phyloP scores from a whole-genome alignment of 2,888 invertebrate species.

The Drepana falcataria region DNA sequence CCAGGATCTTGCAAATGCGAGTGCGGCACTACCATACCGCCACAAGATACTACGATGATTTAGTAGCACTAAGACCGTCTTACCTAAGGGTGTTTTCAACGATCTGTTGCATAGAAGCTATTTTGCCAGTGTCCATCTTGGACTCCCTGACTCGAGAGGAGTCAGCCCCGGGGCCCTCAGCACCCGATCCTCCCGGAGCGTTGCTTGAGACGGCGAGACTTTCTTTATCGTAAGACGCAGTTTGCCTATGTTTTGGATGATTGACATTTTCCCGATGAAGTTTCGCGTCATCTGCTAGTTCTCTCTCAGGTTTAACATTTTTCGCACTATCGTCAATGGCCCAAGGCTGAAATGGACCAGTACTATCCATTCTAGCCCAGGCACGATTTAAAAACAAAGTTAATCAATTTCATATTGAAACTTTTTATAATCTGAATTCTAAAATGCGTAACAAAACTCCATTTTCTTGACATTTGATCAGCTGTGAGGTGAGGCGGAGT shows the following conservation, averaged over 20 bases:
- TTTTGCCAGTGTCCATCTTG: constrained; percentile 70
- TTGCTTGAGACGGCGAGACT: constrained; percentile 59
- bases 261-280: constrained; percentile 78
- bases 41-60: constrained; percentile 4
- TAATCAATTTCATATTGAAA: constrained; percentile 64
- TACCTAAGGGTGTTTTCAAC: constrained; percentile 83
- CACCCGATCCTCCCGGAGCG: constrained; percentile 62
- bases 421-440: constrained; percentile 55
- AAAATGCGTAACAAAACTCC: constrained; percentile 78
- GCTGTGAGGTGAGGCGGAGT: constrained; percentile 70
- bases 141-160: constrained; percentile 47
- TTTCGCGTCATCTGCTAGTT: constrained; percentile 77
- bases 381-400: constrained; percentile 43
- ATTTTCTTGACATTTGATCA: constrained; percentile 79
- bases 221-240: constrained; percentile 77
- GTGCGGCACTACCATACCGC: neutral
- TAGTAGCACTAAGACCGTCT: constrained; percentile 16
- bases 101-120: constrained; percentile 79
- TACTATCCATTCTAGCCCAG: constrained; percentile 71
- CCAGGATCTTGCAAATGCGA: neutral
- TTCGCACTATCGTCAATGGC: constrained; percentile 67
- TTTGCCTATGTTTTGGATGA: constrained; percentile 79
- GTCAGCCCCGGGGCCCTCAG: constrained; percentile 43
- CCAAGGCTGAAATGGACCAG: constrained; percentile 76
- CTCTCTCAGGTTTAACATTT: constrained; percentile 71